Percentiles rank a stretch among this genome's conserved stretches.
These are phyloP conservation scores for Metopia argyrocephala DNA, from an alignment of 2,888 invertebrate species.

Conservation along the genomic window DNA sequence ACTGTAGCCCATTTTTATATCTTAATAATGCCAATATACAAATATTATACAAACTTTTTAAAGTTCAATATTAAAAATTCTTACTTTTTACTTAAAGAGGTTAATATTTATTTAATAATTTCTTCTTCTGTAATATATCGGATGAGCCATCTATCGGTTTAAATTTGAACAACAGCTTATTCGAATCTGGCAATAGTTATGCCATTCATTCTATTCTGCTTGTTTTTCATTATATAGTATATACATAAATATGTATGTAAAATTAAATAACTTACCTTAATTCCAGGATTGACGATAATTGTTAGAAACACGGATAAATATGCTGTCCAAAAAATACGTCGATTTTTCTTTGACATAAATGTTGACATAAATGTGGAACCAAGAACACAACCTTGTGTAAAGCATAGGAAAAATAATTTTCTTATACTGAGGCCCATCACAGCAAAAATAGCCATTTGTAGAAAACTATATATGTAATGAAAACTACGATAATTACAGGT, in stretches of 20 bases:
- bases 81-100: too few species aligned
- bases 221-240: background rate
- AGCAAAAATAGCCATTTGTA: slow-evolving; percentile 84
- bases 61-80: too few species aligned
- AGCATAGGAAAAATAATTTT: slow-evolving; percentile 77
- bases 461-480: slow-evolving; percentile 83
- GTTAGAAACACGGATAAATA: slow-evolving; percentile 80
- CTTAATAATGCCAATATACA: background rate
- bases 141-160: too few species aligned
- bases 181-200: too few species aligned
- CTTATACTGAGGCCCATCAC: slow-evolving; percentile 74
- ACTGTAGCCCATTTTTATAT: too few species aligned
- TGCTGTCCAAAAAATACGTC: slow-evolving; percentile 76
- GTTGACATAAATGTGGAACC: slow-evolving; percentile 83
- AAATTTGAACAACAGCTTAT: too few species aligned
- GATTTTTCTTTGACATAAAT: slow-evolving; percentile 80
- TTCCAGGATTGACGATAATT: slow-evolving; percentile 76
- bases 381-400: slow-evolving; percentile 80
- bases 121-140: too few species aligned
- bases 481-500: slow-evolving; percentile 67
- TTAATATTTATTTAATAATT: too few species aligned
- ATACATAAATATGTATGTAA: too few species aligned
- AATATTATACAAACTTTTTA: too few species aligned
- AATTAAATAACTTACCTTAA: slow-evolving; percentile 69
- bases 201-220: too few species aligned